A percentile compares a stretch with the other conserved stretches of the same genome.
Conservation (phyloP, 2,888 invertebrate genomes). For the Erpobdella octoculata region DNA sequence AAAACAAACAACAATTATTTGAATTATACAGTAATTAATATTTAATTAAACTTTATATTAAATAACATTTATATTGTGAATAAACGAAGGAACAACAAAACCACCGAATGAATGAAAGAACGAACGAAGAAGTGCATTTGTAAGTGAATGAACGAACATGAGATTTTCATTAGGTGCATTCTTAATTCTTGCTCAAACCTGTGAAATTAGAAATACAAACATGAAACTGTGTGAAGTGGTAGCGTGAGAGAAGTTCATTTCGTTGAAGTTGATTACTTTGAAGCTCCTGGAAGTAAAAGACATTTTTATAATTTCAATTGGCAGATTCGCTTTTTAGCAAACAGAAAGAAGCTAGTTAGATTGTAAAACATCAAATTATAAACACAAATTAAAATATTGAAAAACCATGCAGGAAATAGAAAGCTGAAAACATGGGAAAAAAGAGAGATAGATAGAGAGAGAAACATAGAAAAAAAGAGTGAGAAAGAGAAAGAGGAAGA, state of each 20-base stretch:
- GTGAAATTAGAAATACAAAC: too few species aligned
- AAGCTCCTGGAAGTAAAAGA: too few species aligned
- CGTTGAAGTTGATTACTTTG: too few species aligned
- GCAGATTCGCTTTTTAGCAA: too few species aligned
- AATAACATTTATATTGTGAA: neutral
- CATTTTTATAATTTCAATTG: too few species aligned
- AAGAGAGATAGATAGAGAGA: neutral
- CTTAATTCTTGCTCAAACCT: too few species aligned
- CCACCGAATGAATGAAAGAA: neutral
- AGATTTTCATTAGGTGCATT: neutral
- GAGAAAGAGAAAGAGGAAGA: neutral
- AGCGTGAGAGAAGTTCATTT: too few species aligned
- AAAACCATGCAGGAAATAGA: neutral
- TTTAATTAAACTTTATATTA: neutral
- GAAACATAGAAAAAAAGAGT: neutral
- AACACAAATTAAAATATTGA: neutral
- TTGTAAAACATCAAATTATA: neutral
- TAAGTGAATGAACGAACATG: neutral
- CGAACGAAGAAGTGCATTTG: neutral
- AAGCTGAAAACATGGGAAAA: neutral
- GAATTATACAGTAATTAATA: neutral
- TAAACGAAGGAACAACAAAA: neutral
- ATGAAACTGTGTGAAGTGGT: too few species aligned
- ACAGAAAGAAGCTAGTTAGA: too few species aligned
- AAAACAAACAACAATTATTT: too few species aligned